These are phyloP conservation scores for Siphamia tubifer DNA, from an alignment of 2,113 vertebrate species.

Conservation along the genomic window DNA sequence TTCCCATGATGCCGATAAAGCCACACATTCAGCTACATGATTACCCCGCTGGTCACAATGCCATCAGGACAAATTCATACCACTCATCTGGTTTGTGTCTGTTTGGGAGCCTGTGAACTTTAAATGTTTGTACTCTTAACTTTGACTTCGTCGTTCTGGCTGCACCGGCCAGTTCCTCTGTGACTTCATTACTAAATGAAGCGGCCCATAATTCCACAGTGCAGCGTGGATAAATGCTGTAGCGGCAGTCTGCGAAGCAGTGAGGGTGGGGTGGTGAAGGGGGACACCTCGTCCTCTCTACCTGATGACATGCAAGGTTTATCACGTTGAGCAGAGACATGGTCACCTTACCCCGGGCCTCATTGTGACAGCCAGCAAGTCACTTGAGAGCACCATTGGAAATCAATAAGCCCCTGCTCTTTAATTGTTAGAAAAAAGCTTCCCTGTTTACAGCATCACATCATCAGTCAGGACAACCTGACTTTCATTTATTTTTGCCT, in stretches of 20 bases:
- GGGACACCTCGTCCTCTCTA: slow-evolving; percentile 67
- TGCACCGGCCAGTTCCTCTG: slow-evolving; percentile 22
- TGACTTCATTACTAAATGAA: slow-evolving; percentile 69
- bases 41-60: not conserved
- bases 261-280: not conserved
- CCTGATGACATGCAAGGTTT: slow-evolving; percentile 73
- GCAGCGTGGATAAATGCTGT: slow-evolving; percentile 35
- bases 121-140: slow-evolving; percentile 17
- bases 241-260: not conserved
- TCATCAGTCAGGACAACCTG: slow-evolving; percentile 77
- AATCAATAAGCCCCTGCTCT: slow-evolving; percentile 89
- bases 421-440: slow-evolving; percentile 79
- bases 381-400: slow-evolving; percentile 88
- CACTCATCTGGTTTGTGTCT: not conserved
- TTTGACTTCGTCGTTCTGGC: not conserved
- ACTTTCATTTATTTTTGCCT: slow-evolving; percentile 70
- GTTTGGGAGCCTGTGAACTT: not conserved
- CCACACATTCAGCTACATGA: not conserved
- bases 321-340: slow-evolving; percentile 79
- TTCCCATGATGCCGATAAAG: slow-evolving; percentile 31
- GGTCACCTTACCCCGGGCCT: slow-evolving; percentile 89
- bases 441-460: slow-evolving; percentile 72
- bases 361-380: slow-evolving; percentile 87
- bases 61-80: not conserved
- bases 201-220: slow-evolving; percentile 28